Percentiles rank a stretch among this genome's conserved stretches.
These are phyloP conservation scores for Henricia sp. DNA, from an alignment of 53 echinoderm and acorn worm species.

Conservation along the genomic window DNA sequence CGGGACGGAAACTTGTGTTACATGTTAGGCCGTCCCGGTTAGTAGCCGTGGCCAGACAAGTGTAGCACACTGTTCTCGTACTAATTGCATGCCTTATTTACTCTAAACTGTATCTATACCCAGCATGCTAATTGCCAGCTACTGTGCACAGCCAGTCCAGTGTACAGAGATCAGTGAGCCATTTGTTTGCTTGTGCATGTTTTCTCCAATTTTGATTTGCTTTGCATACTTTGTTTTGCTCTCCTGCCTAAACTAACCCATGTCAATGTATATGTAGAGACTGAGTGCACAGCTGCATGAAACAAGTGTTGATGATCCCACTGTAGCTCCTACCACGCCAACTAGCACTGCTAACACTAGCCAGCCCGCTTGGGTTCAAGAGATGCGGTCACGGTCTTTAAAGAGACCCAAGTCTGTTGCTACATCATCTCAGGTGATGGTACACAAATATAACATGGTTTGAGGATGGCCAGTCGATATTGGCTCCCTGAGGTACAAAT, in stretches of 20 bases:
- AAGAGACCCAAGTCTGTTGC: constrained; percentile 59
- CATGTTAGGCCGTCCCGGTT: no score
- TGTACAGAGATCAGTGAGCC: no score
- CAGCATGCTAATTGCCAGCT: constrained; percentile 27
- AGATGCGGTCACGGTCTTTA: constrained; percentile 71
- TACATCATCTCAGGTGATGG: constrained; percentile 54
- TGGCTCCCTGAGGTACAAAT: no score
- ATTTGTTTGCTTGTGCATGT: constrained; percentile 51
- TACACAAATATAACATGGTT: no score
- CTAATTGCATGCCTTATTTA: background rate
- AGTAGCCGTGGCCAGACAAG: no score
- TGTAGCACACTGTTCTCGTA: no score
- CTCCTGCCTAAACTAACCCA: background rate
- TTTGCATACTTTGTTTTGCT: background rate
- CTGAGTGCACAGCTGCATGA: constrained; percentile 32
- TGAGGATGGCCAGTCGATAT: no score
- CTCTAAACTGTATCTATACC: constrained; percentile 1
- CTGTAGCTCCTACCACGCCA: constrained; percentile 34
- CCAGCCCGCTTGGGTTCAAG: constrained; percentile 82
- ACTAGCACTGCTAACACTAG: constrained; percentile 44
- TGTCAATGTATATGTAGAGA: constrained; percentile 47
- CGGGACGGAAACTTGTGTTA: no score
- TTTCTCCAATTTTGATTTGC: constrained; percentile 24
- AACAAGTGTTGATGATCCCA: constrained; percentile 13
- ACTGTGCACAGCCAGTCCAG: background rate